Evolutionary conservation across 2,113 vertebrate species (phyloP).

Genomic region (Hyla sarda): DNA sequence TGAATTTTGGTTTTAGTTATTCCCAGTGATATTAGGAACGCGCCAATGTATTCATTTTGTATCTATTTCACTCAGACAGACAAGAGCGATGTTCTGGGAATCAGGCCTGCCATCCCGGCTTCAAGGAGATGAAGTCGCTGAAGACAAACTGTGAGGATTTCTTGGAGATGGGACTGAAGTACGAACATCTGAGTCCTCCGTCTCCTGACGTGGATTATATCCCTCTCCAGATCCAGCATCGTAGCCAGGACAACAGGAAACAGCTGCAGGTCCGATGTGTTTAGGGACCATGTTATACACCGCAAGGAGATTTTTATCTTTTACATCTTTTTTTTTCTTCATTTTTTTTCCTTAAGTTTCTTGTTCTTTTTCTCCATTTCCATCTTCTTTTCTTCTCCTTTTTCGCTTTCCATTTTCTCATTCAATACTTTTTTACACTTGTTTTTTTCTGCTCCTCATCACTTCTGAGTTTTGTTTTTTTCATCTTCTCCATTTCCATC

Average conservation of each 20-base stretch:
- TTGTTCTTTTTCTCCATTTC: background rate
- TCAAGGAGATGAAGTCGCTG: slow-evolving; percentile 66
- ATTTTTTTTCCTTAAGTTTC: background rate
- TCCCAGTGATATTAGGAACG: no score
- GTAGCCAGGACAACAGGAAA: slow-evolving; percentile 65
- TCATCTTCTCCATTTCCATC: background rate
- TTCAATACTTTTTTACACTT: no score
- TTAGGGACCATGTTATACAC: no score
- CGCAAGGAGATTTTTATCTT: background rate
- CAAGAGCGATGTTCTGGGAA: slow-evolving; percentile 71
- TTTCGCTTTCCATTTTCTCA: background rate
- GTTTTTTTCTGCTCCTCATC: no score
- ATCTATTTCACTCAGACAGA: slow-evolving; percentile 62
- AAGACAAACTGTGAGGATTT: slow-evolving; percentile 75
- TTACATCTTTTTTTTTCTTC: background rate
- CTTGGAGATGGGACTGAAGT: slow-evolving; percentile 70
- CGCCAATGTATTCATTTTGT: no score
- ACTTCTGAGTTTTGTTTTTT: no score
- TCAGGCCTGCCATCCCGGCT: slow-evolving; percentile 65
- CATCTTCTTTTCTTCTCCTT: background rate
- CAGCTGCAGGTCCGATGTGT: slow-evolving; percentile 67
- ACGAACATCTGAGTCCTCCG: slow-evolving; percentile 72
- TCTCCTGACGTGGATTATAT: slow-evolving; percentile 74
- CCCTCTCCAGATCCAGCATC: slow-evolving; percentile 72
- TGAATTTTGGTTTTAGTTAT: no score